A percentile compares a stretch with the other conserved stretches of the same genome.
phyloP scores from a whole-genome alignment of 2,888 invertebrate species.

The Dioctria rufipes region DNA sequence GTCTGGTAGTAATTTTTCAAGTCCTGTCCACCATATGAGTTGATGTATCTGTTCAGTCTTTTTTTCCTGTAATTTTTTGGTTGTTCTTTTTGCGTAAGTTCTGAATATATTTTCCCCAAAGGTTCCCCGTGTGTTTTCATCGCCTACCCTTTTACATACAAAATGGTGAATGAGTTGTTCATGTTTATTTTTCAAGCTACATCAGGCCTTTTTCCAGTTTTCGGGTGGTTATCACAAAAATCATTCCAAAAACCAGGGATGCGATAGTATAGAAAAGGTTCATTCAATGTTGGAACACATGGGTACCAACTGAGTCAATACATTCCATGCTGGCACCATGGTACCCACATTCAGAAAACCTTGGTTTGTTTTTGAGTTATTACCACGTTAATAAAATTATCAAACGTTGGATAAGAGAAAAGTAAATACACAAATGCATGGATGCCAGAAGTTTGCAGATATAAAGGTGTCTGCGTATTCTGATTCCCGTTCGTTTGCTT shows the following conservation, averaged over 20 bases:
- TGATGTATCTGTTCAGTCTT: constrained; percentile 41
- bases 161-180: constrained; percentile 29
- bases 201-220: constrained; percentile 37
- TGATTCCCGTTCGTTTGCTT: background rate
- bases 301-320: constrained; percentile 27
- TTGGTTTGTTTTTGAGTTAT: constrained; percentile 60
- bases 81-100: constrained; percentile 46
- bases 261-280: background rate
- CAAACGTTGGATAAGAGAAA: constrained; percentile 56
- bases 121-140: constrained; percentile 31
- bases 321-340: constrained; percentile 10
- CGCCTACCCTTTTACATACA: constrained; percentile 2
- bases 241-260: constrained; percentile 2
- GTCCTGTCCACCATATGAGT: constrained; percentile 47
- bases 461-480: constrained; percentile 10
- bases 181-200: constrained; percentile 48
- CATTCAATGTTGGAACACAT: constrained; percentile 33
- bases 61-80: constrained; percentile 15
- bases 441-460: background rate
- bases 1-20: constrained; percentile 58
- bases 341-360: constrained; percentile 52
- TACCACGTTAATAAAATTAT: constrained; percentile 60
- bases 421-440: constrained; percentile 46
- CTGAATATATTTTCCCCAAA: constrained; percentile 47
- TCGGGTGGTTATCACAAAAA: constrained; percentile 23